A percentile compares a stretch with the other conserved stretches of the same genome.
Evolutionary conservation across 2,888 invertebrate species (phyloP).

Genomic region (Diarsia brunnea): DNA sequence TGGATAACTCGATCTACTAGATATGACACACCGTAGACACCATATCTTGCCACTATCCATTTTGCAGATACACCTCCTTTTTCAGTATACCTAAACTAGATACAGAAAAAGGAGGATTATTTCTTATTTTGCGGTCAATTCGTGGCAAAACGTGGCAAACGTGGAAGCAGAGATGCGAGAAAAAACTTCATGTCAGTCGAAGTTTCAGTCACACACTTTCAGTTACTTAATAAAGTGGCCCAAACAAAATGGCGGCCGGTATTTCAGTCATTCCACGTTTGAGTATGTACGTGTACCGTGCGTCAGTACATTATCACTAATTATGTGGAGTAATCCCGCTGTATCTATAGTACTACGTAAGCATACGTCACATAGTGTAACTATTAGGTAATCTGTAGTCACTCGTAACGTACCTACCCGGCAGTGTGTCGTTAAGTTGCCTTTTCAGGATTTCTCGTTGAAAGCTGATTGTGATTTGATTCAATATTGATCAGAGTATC

Average conservation of each 20-base stretch:
- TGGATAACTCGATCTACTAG: background rate
- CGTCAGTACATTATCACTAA: conserved; percentile 48
- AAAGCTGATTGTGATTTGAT: conserved; percentile 17
- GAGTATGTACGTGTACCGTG: conserved; percentile 24
- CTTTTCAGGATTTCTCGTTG: background rate
- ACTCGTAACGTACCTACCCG: background rate
- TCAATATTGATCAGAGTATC: background rate
- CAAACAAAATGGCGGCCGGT: conserved; percentile 27
- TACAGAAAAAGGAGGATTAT: no score
- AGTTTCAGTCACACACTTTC: background rate
- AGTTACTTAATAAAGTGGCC: background rate
- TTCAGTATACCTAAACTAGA: background rate
- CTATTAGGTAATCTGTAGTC: conserved; percentile 48
- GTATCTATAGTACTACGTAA: conserved; percentile 47
- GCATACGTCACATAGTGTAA: conserved; percentile 39
- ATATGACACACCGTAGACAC: background rate
- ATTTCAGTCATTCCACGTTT: conserved; percentile 17
- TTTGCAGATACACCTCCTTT: background rate
- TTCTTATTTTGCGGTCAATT: background rate
- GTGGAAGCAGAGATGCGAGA: background rate
- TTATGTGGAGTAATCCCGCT: conserved; percentile 46
- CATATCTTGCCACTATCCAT: no score
- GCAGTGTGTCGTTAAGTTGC: conserved; percentile 37
- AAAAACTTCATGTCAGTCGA: background rate
- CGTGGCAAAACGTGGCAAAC: background rate